A percentile compares a stretch with the other conserved stretches of the same genome.
Conservation (phyloP, 2,888 invertebrate genomes). For the Chromoteleia sp. region DNA sequence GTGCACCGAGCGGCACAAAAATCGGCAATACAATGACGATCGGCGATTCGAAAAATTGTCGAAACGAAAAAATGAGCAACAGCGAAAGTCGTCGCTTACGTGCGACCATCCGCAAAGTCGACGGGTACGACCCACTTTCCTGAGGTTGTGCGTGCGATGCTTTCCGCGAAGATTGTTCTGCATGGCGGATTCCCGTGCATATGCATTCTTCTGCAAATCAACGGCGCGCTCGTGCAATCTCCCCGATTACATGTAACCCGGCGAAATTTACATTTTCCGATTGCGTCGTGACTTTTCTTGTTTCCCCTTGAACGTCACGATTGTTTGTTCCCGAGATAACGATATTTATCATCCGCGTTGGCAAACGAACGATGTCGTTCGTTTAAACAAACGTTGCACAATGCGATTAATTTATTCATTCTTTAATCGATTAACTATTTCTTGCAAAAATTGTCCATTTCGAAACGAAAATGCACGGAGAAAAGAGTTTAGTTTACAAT, state of each 20-base stretch:
- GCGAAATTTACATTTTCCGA: conserved; percentile 65
- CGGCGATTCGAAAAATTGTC: conserved; percentile 46
- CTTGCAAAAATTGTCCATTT: no score
- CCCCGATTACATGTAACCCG: conserved; percentile 55
- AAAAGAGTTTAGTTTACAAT: no score
- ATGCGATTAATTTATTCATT: conserved; percentile 2
- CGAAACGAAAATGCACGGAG: no score
- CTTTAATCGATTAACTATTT: neutral
- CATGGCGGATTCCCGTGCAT: conserved; percentile 56
- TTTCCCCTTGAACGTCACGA: conserved; percentile 36
- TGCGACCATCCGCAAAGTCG: conserved; percentile 58
- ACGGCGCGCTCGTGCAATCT: conserved; percentile 54
- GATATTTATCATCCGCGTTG: conserved; percentile 44
- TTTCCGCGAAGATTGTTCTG: conserved; percentile 69
- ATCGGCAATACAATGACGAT: conserved; percentile 53
- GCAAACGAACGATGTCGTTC: conserved; percentile 34
- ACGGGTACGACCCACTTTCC: conserved; percentile 69
- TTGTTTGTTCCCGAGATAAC: conserved; percentile 37
- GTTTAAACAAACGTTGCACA: conserved; percentile 6
- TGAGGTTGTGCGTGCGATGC: conserved; percentile 68
- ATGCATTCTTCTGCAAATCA: conserved; percentile 63
- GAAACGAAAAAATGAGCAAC: conserved; percentile 56
- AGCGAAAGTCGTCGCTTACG: conserved; percentile 61
- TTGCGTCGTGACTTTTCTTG: conserved; percentile 49
- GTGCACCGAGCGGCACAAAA: conserved; percentile 23